These are phyloP conservation scores for Phataginus tetradactyla DNA, from an alignment of 2,797 vertebrate species.

Conservation along the genomic window DNA sequence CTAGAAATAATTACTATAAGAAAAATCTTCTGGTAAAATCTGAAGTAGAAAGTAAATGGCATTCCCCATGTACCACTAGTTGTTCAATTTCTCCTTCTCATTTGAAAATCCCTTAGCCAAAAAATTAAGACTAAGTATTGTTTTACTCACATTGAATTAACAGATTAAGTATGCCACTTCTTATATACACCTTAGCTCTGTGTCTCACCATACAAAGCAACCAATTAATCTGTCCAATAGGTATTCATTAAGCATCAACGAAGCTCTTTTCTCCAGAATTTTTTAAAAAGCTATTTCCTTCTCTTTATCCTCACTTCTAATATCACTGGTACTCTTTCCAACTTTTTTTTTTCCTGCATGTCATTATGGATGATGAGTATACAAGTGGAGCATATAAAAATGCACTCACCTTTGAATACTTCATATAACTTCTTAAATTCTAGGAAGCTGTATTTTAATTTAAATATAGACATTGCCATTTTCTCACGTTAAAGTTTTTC, in stretches of 20 bases:
- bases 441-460: constrained; percentile 40
- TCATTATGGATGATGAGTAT: constrained; percentile 13
- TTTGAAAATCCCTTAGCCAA: neutral
- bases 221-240: constrained; percentile 10
- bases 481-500: constrained; percentile 40
- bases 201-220: constrained; percentile 31
- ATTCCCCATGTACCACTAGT: neutral
- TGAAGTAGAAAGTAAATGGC: neutral
- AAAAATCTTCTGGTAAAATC: constrained; percentile 1
- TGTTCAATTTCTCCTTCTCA: neutral
- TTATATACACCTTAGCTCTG: neutral
- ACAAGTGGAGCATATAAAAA: constrained; percentile 34
- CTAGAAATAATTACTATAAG: neutral
- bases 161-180: neutral
- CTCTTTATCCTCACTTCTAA: neutral
- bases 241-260: constrained; percentile 1
- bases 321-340: neutral
- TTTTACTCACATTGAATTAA: neutral
- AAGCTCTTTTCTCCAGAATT: constrained; percentile 36
- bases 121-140: constrained; percentile 15
- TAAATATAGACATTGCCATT: constrained; percentile 31
- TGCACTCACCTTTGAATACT: neutral
- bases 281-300: constrained; percentile 29
- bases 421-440: neutral
- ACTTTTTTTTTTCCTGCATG: neutral